Conservation (phyloP, 2,113 vertebrate genomes). For the Solenodon paradoxus region DNA sequence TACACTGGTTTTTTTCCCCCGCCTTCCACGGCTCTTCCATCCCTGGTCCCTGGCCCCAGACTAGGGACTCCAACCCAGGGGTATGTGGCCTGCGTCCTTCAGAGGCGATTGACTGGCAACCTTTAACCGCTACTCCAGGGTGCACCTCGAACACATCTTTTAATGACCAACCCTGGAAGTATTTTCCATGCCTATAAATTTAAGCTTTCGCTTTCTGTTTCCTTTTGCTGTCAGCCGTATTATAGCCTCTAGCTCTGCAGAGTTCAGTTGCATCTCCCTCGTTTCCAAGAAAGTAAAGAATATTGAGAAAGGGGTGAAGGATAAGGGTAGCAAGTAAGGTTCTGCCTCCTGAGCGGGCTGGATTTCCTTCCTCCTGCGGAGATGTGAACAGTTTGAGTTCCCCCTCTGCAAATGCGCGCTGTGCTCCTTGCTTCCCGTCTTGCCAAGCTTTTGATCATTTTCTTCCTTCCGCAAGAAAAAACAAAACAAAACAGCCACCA, state of each 20-base stretch:
- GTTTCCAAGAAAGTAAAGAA: not conserved
- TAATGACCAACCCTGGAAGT: not conserved
- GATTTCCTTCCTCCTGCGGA: not conserved
- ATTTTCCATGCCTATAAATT: not conserved
- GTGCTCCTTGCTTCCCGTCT: not conserved
- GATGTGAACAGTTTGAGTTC: not conserved
- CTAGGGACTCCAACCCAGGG: too few relatives aligned
- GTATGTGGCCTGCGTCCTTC: too few relatives aligned
- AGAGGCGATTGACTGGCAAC: too few relatives aligned
- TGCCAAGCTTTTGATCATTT: constrained; percentile 45
- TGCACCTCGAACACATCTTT: not conserved
- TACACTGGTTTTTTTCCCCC: too few relatives aligned
- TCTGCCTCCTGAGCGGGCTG: not conserved
- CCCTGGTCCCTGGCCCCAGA: too few relatives aligned
- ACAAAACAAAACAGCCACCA: not conserved
- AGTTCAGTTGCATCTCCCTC: constrained; percentile 5
- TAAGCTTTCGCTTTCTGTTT: not conserved
- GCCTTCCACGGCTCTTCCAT: too few relatives aligned
- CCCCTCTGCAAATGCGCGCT: constrained; percentile 16
- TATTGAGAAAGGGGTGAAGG: not conserved
- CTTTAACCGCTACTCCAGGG: not conserved
- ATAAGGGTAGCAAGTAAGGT: not conserved
- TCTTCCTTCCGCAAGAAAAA: constrained; percentile 23
- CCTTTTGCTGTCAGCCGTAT: not conserved
- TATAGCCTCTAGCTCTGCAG: constrained; percentile 21